Percentiles rank a stretch among this genome's conserved stretches.
Conservation (phyloP, 2,888 invertebrate genomes). For the Parelbella ahira region DNA sequence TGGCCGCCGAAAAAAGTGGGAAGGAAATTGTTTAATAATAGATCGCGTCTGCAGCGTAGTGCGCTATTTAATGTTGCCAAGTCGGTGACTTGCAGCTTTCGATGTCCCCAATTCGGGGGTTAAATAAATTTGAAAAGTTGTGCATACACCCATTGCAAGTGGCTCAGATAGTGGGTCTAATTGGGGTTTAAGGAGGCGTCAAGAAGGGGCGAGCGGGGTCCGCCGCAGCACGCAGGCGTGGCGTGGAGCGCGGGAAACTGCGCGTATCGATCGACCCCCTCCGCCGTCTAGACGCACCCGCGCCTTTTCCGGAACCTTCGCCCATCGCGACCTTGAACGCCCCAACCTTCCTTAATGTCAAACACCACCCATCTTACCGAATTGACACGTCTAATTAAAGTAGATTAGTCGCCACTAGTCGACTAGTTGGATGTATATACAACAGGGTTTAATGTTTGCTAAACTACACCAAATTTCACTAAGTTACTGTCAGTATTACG, state of each 20-base stretch:
- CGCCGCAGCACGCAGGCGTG: conserved; percentile 68
- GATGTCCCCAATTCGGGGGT: not conserved
- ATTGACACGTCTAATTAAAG: conserved; percentile 51
- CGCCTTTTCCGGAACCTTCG: conserved; percentile 77
- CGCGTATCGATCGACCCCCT: conserved; percentile 72
- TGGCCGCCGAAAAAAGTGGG: conserved; percentile 5
- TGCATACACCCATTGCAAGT: too few relatives aligned
- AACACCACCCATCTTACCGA: conserved; percentile 60
- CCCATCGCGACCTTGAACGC: conserved; percentile 73
- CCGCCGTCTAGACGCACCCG: conserved; percentile 74
- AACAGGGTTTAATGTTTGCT: too few relatives aligned
- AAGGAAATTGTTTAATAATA: conserved; percentile 8
- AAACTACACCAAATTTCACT: too few relatives aligned
- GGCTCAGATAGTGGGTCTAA: conserved; percentile 26
- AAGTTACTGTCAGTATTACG: too few relatives aligned
- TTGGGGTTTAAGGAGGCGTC: conserved; percentile 44
- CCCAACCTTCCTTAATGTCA: conserved; percentile 75
- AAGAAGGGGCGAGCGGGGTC: conserved; percentile 52
- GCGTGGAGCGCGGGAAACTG: conserved; percentile 75
- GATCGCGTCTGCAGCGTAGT: not conserved
- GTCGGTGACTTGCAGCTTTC: conserved; percentile 2
- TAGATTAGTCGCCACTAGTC: too few relatives aligned
- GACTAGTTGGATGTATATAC: too few relatives aligned
- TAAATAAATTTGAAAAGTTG: too few relatives aligned
- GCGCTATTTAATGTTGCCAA: conserved; percentile 1